These are phyloP conservation scores for Rambutsinella grinnellia DNA, from an alignment of 2,888 invertebrate genomes.

Conservation along the genomic window DNA sequence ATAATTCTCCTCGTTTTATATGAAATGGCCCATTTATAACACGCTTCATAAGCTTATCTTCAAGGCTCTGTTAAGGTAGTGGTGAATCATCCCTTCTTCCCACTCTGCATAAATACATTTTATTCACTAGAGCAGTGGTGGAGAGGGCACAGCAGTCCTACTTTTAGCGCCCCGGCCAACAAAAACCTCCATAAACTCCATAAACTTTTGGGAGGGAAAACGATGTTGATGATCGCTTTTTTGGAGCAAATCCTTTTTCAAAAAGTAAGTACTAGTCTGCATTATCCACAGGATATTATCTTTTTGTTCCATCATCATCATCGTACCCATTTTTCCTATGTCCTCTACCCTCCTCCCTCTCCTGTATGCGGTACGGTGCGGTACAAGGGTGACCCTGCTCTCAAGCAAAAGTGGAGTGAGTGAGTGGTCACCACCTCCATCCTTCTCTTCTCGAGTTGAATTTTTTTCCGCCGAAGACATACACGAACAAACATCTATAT, in stretches of 20 bases:
- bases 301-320: neutral
- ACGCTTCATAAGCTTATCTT: neutral
- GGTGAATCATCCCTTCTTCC: neutral
- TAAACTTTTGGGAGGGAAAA: neutral
- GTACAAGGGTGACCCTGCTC: neutral
- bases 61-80: neutral
- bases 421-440: neutral
- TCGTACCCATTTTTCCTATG: neutral
- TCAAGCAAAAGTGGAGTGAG: neutral
- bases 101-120: neutral
- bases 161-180: neutral
- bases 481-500: too few species aligned
- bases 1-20: neutral
- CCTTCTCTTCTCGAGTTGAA: neutral
- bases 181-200: neutral
- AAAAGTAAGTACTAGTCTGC: neutral
- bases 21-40: neutral
- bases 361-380: neutral
- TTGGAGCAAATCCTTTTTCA: neutral
- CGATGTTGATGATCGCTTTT: neutral
- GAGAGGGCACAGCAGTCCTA: neutral
- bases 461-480: too few species aligned
- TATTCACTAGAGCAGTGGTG: neutral
- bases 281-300: neutral
- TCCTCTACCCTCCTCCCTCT: neutral